phyloP scores from a whole-genome alignment of 2,797 vertebrate species.

The Parambassis ranga region DNA sequence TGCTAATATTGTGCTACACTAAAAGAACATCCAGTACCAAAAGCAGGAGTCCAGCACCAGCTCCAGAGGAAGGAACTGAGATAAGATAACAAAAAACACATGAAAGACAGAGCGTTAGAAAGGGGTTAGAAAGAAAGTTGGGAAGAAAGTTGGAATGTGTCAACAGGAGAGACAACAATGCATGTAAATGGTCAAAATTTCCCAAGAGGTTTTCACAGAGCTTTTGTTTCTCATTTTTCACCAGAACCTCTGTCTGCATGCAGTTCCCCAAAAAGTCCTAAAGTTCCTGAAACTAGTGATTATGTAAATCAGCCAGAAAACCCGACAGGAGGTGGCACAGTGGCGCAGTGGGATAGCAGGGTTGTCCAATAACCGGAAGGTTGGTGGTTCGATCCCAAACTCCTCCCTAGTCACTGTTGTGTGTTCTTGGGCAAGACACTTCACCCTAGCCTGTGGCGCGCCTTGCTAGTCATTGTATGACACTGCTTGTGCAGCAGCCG shows the following conservation, averaged over 20 bases:
- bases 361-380: too few relatives aligned
- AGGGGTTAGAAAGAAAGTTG: background rate
- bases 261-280: background rate
- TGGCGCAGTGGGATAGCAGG: too few relatives aligned
- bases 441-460: too few relatives aligned
- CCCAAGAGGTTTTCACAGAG: background rate
- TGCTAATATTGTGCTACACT: too few relatives aligned
- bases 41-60: background rate
- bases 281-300: background rate
- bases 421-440: too few relatives aligned
- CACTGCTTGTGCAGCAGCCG: too few relatives aligned
- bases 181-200: constrained; percentile 1
- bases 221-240: background rate
- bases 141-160: background rate
- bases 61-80: constrained; percentile 22
- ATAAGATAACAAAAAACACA: background rate
- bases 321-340: too few relatives aligned
- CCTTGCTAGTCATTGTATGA: too few relatives aligned
- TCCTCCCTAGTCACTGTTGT: too few relatives aligned
- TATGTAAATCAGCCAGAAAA: background rate
- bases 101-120: background rate
- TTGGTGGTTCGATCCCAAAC: too few relatives aligned
- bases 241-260: background rate
- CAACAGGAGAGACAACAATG: constrained; percentile 3
- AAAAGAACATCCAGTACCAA: background rate